Evolutionary conservation across 2,113 vertebrate genomes (phyloP).

Genomic region (Urocynchramus pylzowi): DNA sequence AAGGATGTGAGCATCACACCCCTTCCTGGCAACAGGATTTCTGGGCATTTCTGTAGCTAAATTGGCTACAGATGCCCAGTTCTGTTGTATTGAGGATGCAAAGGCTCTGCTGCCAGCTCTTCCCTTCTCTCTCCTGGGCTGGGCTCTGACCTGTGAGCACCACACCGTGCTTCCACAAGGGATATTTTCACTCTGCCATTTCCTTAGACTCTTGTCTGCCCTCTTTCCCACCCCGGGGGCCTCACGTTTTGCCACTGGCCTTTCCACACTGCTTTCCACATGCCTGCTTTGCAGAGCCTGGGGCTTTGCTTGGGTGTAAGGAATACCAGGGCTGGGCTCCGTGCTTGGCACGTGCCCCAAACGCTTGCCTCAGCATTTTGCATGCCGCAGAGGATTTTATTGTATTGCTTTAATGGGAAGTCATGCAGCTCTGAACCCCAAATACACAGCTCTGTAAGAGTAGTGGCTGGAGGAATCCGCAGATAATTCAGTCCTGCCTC

Average conservation of each 20-base stretch:
- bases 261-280: neutral
- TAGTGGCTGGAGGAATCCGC: conserved; percentile 49
- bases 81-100: neutral
- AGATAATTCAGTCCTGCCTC: conserved; percentile 64
- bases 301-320: neutral
- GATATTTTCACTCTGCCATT: neutral
- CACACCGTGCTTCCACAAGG: accelerated
- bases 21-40: neutral
- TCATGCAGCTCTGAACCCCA: conserved; percentile 45
- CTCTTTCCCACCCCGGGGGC: accelerated
- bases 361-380: conserved; percentile 26
- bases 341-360: neutral
- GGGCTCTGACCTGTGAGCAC: neutral
- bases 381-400: conserved; percentile 12
- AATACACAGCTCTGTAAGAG: conserved; percentile 47
- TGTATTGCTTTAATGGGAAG: conserved; percentile 29
- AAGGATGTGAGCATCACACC: neutral
- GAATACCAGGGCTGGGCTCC: accelerated
- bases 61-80: too few relatives aligned
- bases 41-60: neutral
- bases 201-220: neutral
- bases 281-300: neutral
- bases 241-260: accelerated
- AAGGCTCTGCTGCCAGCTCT: neutral
- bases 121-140: neutral